These are phyloP conservation scores for Silurus glanis DNA, from an alignment of 2,113 vertebrate genomes.

Conservation along the genomic window DNA sequence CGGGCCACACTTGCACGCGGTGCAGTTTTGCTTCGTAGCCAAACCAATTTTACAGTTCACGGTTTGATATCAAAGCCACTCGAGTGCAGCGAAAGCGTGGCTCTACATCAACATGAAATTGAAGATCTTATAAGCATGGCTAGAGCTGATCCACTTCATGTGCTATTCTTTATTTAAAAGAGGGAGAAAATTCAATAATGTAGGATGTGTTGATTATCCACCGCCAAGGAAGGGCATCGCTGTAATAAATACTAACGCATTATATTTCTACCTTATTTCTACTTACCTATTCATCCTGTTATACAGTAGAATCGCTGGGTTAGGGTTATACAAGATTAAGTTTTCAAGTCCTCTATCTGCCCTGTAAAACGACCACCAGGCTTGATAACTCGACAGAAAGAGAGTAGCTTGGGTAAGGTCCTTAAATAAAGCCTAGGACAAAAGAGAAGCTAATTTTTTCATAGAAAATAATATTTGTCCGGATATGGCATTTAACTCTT, in stretches of 20 bases:
- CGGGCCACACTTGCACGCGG: conserved; percentile 53
- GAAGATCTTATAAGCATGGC: conserved; percentile 61
- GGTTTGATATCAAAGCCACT: conserved; percentile 61
- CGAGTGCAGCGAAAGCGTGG: conserved; percentile 56
- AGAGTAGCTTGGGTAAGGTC: conserved; percentile 36
- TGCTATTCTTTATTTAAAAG: conserved; percentile 31
- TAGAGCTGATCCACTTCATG: conserved; percentile 58
- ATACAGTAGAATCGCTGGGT: neutral
- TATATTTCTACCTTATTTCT: neutral
- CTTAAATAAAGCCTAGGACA: neutral
- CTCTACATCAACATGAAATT: conserved; percentile 57
- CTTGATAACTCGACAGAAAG: neutral
- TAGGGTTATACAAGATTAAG: neutral
- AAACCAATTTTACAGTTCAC: conserved; percentile 68
- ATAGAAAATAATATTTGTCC: neutral
- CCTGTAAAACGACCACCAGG: conserved; percentile 20
- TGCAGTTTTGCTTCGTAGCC: conserved; percentile 51
- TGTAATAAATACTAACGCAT: neutral
- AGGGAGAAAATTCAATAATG: conserved; percentile 4
- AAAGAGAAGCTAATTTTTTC: conserved; percentile 1
- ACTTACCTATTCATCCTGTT: neutral
- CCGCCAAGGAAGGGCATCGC: neutral
- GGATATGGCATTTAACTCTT: conserved; percentile 3
- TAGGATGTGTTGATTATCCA: neutral
- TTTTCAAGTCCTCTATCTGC: neutral